A percentile compares a stretch with the other conserved stretches of the same genome.
Conservation (phyloP, 2,797 vertebrate species). For the Pipistrellus kuhlii region DNA sequence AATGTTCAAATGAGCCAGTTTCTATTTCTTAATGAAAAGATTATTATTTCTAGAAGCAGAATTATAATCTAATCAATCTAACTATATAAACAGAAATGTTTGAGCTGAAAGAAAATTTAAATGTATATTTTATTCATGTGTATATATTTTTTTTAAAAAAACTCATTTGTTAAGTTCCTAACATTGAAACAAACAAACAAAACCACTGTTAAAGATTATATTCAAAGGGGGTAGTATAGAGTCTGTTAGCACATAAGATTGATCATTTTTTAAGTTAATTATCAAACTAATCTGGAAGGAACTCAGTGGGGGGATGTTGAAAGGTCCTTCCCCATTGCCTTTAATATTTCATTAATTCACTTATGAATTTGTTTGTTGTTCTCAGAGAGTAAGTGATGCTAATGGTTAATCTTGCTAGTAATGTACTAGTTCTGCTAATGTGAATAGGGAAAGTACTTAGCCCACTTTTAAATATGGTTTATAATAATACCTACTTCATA, state of each 20-base stretch:
- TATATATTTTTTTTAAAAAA: neutral
- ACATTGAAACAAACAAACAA: neutral
- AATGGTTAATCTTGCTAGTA: neutral
- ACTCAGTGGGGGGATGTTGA: neutral
- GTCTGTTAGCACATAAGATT: neutral
- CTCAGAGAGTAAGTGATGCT: neutral
- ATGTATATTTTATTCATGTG: neutral
- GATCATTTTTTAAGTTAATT: slow-evolving; percentile 14
- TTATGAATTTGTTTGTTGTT: neutral
- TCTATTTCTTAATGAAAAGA: slow-evolving; percentile 36
- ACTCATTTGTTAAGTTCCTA: neutral
- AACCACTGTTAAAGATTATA: neutral
- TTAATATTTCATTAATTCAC: neutral
- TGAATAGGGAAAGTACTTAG: neutral
- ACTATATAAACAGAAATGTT: neutral
- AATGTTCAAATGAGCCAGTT: slow-evolving; percentile 34
- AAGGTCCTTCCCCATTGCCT: neutral
- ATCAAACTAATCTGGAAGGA: neutral
- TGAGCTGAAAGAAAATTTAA: neutral
- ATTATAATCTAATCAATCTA: slow-evolving; percentile 44
- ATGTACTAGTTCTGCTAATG: neutral
- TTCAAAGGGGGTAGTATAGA: neutral
- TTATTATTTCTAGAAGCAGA: slow-evolving; percentile 44
- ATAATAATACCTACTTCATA: neutral
- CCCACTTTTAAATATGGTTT: neutral